phyloP scores from a whole-genome alignment of 2,797 vertebrate genomes.

The Phrynocephalus vlangalii region DNA sequence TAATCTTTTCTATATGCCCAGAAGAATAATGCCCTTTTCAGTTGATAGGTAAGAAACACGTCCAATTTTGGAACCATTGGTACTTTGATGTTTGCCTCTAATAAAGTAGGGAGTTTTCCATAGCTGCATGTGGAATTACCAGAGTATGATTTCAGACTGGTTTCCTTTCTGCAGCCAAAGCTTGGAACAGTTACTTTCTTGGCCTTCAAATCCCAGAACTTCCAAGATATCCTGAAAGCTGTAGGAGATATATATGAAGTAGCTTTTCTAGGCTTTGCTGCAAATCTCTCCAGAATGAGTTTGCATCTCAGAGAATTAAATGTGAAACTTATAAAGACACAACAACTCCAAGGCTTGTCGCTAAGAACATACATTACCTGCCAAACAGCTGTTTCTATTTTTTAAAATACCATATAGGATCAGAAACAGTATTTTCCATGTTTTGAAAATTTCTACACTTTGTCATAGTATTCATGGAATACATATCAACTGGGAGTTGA shows the following conservation, averaged over 20 bases:
- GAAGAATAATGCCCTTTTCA: conserved; percentile 52
- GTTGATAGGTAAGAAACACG: conserved; percentile 54
- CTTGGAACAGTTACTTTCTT: no score
- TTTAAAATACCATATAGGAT: background rate
- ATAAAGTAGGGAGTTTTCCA: conserved; percentile 45
- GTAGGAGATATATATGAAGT: conserved; percentile 14
- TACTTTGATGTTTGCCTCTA: conserved; percentile 53
- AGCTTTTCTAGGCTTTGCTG: conserved; percentile 1
- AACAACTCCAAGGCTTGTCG: fast-evolving
- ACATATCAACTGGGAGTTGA: no score
- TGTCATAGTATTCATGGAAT: background rate
- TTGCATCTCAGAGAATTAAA: background rate
- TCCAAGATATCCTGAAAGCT: no score
- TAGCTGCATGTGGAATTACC: conserved; percentile 50
- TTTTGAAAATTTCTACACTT: background rate
- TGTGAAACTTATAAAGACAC: conserved; percentile 32
- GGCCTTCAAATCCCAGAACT: no score
- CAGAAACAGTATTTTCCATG: no score
- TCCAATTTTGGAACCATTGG: conserved; percentile 60
- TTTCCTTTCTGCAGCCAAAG: no score
- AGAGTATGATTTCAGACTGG: conserved; percentile 27
- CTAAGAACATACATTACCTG: background rate
- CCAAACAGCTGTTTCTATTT: conserved; percentile 5
- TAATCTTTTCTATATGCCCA: conserved; percentile 49
- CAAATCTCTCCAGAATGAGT: conserved; percentile 47